These are phyloP conservation scores for Cosmia trapezina DNA, from an alignment of 2,888 invertebrate genomes.

Conservation along the genomic window DNA sequence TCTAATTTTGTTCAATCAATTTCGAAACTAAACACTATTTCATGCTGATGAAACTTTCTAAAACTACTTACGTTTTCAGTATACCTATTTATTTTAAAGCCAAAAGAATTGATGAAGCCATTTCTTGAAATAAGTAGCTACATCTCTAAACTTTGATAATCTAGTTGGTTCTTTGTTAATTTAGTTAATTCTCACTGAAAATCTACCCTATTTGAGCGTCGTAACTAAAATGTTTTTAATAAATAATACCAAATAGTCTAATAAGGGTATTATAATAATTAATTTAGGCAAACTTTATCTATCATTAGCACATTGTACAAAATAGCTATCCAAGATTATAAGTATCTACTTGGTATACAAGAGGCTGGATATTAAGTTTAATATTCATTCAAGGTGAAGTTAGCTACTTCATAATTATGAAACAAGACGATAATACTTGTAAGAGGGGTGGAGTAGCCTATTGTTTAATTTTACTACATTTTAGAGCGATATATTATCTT, in stretches of 20 bases:
- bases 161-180: slow-evolving; percentile 13
- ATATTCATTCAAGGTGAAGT: slow-evolving; percentile 18
- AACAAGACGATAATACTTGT: slow-evolving; percentile 2
- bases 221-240: slow-evolving; percentile 6
- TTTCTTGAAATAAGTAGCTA: slow-evolving; percentile 2
- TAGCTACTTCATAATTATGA: slow-evolving; percentile 26
- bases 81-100: slow-evolving; percentile 6
- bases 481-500: background rate
- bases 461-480: slow-evolving; percentile 10
- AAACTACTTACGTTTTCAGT: slow-evolving; percentile 13
- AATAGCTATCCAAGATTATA: slow-evolving; percentile 26
- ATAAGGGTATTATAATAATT: slow-evolving; percentile 20
- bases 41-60: background rate
- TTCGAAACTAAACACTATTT: background rate
- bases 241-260: slow-evolving; percentile 30
- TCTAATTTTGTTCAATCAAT: background rate
- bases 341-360: slow-evolving; percentile 22
- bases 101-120: background rate
- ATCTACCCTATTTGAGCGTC: background rate
- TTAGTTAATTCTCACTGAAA: slow-evolving; percentile 11
- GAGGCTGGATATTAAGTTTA: slow-evolving; percentile 25
- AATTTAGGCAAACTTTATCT: slow-evolving; percentile 32
- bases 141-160: slow-evolving; percentile 21
- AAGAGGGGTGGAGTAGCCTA: background rate
- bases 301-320: slow-evolving; percentile 24